Conservation (phyloP, 1,140 invertebrate species). For the Cotesia vestalis region DNA sequence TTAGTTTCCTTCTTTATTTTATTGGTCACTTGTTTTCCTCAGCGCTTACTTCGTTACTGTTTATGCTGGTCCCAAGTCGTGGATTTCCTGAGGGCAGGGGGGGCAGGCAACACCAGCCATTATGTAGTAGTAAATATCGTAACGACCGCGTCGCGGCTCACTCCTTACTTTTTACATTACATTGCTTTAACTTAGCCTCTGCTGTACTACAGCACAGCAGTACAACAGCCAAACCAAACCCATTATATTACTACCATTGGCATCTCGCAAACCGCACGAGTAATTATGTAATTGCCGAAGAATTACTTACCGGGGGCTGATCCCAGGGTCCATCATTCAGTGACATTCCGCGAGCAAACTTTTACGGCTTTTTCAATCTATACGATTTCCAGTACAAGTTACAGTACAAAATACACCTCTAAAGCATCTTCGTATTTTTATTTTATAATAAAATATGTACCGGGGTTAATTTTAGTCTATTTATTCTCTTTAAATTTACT, state of each 20-base stretch:
- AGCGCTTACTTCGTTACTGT: not conserved
- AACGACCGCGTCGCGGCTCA: conserved; percentile 52
- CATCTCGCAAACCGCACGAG: conserved; percentile 49
- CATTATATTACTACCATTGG: conserved; percentile 24
- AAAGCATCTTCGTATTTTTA: no score
- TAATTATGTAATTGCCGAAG: conserved; percentile 67
- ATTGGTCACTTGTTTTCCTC: no score
- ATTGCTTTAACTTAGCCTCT: conserved; percentile 20
- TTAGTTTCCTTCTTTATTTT: no score
- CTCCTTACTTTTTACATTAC: conserved; percentile 7
- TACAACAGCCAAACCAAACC: not conserved
- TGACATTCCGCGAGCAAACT: conserved; percentile 62
- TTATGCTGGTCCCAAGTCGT: not conserved
- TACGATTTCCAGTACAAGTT: no score
- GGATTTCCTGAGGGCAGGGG: conserved; percentile 42
- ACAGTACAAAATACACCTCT: no score
- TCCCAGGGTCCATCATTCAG: conserved; percentile 61
- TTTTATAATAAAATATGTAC: no score
- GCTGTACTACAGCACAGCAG: not conserved
- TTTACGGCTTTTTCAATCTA: conserved; percentile 50
- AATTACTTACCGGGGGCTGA: conserved; percentile 62
- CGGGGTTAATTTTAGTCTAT: no score
- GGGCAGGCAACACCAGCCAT: conserved; percentile 48
- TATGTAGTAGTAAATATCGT: conserved; percentile 67
- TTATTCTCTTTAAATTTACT: no score